phyloP scores from a whole-genome alignment of 2,888 invertebrate genomes.

The Meiosimyza platycephala region DNA sequence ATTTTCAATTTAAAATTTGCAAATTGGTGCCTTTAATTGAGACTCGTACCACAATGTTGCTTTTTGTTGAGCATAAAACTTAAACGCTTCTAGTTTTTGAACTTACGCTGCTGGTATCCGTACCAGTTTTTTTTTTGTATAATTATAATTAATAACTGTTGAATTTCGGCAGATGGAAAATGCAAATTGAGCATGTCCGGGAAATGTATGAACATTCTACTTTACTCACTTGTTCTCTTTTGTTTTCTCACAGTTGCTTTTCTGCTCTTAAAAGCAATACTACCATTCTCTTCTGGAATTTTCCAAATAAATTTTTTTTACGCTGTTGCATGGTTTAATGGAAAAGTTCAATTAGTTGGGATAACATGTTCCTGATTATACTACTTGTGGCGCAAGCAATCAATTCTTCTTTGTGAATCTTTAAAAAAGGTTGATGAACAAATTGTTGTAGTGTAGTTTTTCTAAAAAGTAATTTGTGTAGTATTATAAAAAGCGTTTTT shows the following conservation, averaged over 20 bases:
- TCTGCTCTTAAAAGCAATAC: too few relatives aligned
- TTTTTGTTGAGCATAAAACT: too few relatives aligned
- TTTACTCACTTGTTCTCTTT: background rate
- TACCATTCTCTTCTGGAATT: background rate
- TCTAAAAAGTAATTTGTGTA: too few relatives aligned
- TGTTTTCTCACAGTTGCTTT: background rate
- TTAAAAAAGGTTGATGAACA: too few relatives aligned
- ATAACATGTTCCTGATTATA: slow-evolving; percentile 5
- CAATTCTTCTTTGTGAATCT: too few relatives aligned
- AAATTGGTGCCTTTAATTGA: too few relatives aligned
- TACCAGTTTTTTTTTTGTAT: background rate
- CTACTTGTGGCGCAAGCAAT: too few relatives aligned
- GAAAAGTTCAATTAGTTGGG: slow-evolving; percentile 22
- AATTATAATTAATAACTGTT: background rate
- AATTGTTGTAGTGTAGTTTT: too few relatives aligned
- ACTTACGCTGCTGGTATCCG: slow-evolving; percentile 36
- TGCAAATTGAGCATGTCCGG: background rate
- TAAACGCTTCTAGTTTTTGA: slow-evolving; percentile 17
- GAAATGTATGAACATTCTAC: background rate
- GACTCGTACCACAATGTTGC: too few relatives aligned
- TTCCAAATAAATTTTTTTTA: slow-evolving; percentile 6
- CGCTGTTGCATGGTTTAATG: slow-evolving; percentile 19
- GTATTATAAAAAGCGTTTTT: too few relatives aligned
- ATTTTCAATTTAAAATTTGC: too few relatives aligned
- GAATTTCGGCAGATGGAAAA: background rate